Evolutionary conservation across 2,113 vertebrate genomes (phyloP), one percentile per base, ranked within the genome.

Genomic region (Limanda limanda): DNA sequence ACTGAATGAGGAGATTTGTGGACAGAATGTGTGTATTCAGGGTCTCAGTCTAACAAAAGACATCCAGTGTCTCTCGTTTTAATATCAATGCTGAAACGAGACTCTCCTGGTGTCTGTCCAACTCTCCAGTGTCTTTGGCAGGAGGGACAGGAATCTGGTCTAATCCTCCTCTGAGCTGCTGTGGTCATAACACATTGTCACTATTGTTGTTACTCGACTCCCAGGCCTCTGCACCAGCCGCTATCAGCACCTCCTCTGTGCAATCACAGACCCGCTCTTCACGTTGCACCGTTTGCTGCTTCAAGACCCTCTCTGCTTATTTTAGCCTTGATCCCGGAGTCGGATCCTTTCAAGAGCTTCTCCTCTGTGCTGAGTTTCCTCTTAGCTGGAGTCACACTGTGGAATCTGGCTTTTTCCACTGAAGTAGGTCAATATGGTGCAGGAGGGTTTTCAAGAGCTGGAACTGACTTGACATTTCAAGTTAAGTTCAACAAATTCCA

Each of bases 201-300:
- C 24, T 18, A 6, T 60, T 72, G 68, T 72, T 84, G 68, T 27
- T 14, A 15, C n/a, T 13, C 18, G 47, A 51, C 47, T 51, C 47
- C 47, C 47, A 6, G 15, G 47, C 15, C 47, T 9, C 47, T 17
- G 47, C 47, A 51, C 47, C 47, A 15, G 18, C 47, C 17, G 18
- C 5, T 51, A 51, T 51, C 47, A 51, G 47, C 47, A 51, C 17
- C 47, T 51, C 3, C 47, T 51, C 47, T 51, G 4, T 18, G 4
- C 47, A 51, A 18, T 15, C 47, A 18, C 47, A 6, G 8, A 51
- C 47, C 18, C 2, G 8, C 47, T 18, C 18, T 18, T 18, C 47
- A 42, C 40, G 40, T 42, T 13, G 47, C 4, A 18, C n/a, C n/a
- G n/a, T n/a, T n/a, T n/a, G 45, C 8, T 7, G 15, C 47, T 51